phyloP scores from a whole-genome alignment of 2,797 vertebrate genomes.

The Gobio occitaniae region DNA sequence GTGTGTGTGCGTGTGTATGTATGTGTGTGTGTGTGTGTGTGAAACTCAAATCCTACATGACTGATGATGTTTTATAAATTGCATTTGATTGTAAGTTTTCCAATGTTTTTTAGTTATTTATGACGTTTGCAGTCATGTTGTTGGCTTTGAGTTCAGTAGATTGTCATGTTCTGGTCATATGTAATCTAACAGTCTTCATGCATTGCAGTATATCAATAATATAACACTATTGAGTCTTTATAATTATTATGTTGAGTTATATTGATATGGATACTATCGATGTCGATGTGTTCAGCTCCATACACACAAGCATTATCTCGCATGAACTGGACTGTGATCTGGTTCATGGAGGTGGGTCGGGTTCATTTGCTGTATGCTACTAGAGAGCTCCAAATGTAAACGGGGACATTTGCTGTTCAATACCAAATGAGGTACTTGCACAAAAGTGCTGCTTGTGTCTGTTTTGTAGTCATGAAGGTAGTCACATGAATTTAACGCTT shows the following conservation, averaged over 20 bases:
- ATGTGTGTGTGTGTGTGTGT: too few relatives aligned
- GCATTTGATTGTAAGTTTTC: not conserved
- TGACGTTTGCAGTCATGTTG: not conserved
- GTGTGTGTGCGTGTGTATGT: not conserved
- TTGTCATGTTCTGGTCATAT: not conserved
- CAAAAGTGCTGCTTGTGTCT: not conserved
- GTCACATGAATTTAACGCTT: not conserved
- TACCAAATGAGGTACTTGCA: not conserved
- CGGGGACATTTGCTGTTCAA: not conserved
- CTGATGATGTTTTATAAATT: not conserved
- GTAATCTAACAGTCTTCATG: not conserved
- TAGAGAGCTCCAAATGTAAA: not conserved
- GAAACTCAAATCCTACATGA: not conserved
- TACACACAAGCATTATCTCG: not conserved
- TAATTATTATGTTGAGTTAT: not conserved
- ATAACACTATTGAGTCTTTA: not conserved
- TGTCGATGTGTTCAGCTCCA: not conserved
- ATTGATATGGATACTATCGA: not conserved
- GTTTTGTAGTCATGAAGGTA: not conserved
- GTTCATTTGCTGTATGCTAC: not conserved
- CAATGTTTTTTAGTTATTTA: not conserved
- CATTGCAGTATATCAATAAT: not conserved
- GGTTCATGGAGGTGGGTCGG: not conserved
- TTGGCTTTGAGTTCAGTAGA: not conserved
- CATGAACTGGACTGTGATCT: not conserved